phyloP scores from a whole-genome alignment of 2,113 vertebrate species.

The Oryctolagus cuniculus region mOryCun1.1 NC_091435.1:84389001-84389500 shows the following conservation, averaged over 20 bases:
- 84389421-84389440: not conserved
- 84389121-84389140: not conserved
- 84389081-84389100: not conserved
- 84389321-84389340: not conserved
- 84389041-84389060: not conserved
- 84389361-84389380: not conserved
- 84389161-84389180: not conserved
- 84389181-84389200: not conserved
- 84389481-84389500: not conserved
- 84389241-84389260: not conserved
- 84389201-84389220: not conserved
- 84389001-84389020: not conserved
- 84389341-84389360: not conserved
- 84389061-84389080: fast-evolving
- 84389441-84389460: not conserved
- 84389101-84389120: not conserved
- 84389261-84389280: not conserved
- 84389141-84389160: not conserved
- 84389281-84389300: not conserved
- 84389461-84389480: not conserved
- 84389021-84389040: not conserved
- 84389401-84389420: not conserved
- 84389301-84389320: not conserved
- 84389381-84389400: not conserved
- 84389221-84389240: not conserved